These are phyloP conservation scores for Oxyteleia sp. DNA, from an alignment of 2,888 invertebrate genomes.

Conservation along the genomic window DNA sequence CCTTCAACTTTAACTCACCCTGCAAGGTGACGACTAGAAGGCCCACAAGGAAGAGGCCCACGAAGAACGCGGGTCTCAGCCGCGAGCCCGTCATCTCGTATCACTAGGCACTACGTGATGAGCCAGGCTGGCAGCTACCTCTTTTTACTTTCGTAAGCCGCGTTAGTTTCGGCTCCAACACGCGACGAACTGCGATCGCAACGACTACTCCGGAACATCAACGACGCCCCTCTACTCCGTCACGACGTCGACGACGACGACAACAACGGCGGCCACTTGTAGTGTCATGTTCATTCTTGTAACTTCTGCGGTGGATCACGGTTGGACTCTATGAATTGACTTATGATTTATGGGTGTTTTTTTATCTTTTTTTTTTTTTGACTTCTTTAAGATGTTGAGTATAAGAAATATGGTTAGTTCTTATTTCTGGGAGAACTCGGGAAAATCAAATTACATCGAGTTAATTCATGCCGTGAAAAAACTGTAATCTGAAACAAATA, in stretches of 20 bases:
- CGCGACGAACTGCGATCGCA: conserved; percentile 84
- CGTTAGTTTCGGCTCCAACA: conserved; percentile 83
- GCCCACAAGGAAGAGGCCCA: conserved; percentile 88
- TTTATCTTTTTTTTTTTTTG: too few species aligned
- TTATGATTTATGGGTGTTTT: neutral
- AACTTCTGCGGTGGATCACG: conserved; percentile 8
- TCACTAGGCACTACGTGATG: conserved; percentile 88
- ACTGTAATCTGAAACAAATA: too few species aligned
- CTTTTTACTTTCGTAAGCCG: conserved; percentile 83
- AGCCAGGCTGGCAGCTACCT: conserved; percentile 85
- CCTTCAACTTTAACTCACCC: too few species aligned
- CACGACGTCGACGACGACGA: conserved; percentile 43
- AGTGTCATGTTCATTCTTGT: conserved; percentile 41
- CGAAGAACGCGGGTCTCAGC: conserved; percentile 89
- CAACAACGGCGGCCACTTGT: conserved; percentile 31
- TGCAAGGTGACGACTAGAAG: conserved; percentile 89
- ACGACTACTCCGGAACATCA: conserved; percentile 75
- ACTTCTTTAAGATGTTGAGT: too few species aligned
- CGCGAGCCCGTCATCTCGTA: conserved; percentile 89
- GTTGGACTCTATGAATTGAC: neutral
- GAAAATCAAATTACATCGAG: too few species aligned
- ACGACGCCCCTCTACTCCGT: conserved; percentile 67
- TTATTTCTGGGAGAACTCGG: too few species aligned
- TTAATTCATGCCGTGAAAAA: too few species aligned
- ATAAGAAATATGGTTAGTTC: too few species aligned